Conservation (phyloP, 2,888 invertebrate species). For the Amiota minor region DNA sequence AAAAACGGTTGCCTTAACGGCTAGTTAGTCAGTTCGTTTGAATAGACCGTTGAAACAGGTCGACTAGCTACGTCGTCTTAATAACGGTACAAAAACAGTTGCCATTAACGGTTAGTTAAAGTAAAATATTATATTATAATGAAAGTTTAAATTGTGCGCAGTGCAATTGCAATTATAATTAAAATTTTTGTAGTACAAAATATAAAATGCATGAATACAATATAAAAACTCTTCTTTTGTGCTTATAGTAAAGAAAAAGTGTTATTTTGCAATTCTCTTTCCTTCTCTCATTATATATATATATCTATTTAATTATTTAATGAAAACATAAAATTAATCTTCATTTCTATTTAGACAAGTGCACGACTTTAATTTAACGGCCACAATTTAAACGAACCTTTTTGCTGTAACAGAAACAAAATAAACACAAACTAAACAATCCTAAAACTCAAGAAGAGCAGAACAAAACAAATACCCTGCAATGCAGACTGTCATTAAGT, state of each 20-base stretch:
- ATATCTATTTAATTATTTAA: background rate
- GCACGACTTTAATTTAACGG: constrained; percentile 16
- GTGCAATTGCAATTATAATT: constrained; percentile 1
- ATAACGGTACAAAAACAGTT: constrained; percentile 2
- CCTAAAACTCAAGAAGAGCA: background rate
- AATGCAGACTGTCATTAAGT: constrained; percentile 72
- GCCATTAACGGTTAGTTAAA: constrained; percentile 12
- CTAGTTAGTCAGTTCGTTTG: constrained; percentile 14
- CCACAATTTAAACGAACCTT: constrained; percentile 17
- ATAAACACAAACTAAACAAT: no score
- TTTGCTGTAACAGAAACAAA: background rate
- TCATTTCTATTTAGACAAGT: constrained; percentile 17
- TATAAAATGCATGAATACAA: background rate
- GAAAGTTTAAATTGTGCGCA: background rate
- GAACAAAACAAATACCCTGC: constrained; percentile 33
- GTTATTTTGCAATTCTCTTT: no score
- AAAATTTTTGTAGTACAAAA: background rate
- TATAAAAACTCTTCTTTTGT: no score
- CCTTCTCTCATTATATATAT: no score
- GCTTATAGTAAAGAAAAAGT: no score
- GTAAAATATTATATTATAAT: background rate
- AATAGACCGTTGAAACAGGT: constrained; percentile 16
- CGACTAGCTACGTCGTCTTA: background rate
- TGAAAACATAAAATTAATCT: background rate
- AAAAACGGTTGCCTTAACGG: constrained; percentile 8